Evolutionary conservation across 1,140 invertebrate genomes (phyloP).

Genomic region (Pararge aegeria): DNA sequence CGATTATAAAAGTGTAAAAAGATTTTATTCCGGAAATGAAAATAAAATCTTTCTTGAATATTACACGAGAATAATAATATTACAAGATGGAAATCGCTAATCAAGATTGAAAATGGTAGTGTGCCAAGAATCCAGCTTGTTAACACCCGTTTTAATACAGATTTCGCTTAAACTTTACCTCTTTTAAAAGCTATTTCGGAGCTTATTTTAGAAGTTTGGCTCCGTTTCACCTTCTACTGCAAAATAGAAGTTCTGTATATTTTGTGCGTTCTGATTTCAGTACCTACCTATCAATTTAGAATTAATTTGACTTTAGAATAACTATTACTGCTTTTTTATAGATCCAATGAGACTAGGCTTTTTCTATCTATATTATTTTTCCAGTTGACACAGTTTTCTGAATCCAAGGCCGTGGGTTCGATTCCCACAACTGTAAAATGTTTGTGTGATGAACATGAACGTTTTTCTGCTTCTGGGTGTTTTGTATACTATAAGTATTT

Average conservation of each 20-base stretch:
- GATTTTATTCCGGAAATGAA: too few relatives aligned
- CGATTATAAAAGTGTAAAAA: too few relatives aligned
- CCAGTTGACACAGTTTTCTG: too few relatives aligned
- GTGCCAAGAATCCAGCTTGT: constrained; percentile 16
- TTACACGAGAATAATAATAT: not conserved
- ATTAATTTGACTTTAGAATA: not conserved
- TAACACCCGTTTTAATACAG: constrained; percentile 10
- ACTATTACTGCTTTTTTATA: not conserved
- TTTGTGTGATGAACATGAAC: too few relatives aligned
- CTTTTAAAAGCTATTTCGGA: constrained; percentile 1
- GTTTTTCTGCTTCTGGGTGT: too few relatives aligned
- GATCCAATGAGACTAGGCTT: too few relatives aligned
- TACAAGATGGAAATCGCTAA: constrained; percentile 7
- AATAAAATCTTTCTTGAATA: not conserved
- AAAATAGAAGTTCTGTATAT: not conserved
- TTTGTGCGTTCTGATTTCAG: not conserved
- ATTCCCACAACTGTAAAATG: too few relatives aligned
- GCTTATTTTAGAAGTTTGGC: not conserved
- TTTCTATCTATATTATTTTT: too few relatives aligned
- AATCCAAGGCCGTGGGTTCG: too few relatives aligned
- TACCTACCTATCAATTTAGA: not conserved
- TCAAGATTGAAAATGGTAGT: constrained; percentile 6
- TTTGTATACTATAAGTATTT: too few relatives aligned
- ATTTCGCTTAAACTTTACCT: constrained; percentile 6
- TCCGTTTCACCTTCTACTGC: not conserved